Evolutionary conservation across 2,797 vertebrate species (phyloP).

Genomic region (Hoplostethus atlanticus): DNA sequence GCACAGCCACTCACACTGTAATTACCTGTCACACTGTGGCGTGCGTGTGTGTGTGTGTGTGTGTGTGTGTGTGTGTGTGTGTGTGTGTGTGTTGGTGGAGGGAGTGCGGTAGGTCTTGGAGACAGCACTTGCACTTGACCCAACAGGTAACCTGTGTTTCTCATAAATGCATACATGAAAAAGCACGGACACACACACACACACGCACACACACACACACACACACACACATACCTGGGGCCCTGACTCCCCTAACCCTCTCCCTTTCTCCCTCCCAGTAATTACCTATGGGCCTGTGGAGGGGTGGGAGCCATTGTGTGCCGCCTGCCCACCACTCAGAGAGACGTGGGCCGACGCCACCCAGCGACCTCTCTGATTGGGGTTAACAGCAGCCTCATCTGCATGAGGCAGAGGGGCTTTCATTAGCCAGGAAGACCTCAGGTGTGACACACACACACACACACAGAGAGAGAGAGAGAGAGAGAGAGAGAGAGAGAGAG

Average conservation of each 20-base stretch:
- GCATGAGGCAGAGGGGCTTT: conserved; percentile 78
- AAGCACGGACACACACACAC: conserved; percentile 11
- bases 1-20: conserved; percentile 51
- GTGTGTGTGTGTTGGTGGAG: conserved; percentile 33
- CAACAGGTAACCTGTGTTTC: conserved; percentile 55
- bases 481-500: too few relatives aligned
- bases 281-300: conserved; percentile 72
- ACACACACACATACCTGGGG: conserved; percentile 46
- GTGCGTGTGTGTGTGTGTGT: conserved; percentile 19
- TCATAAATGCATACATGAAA: conserved; percentile 37
- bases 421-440: conserved; percentile 72
- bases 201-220: conserved; percentile 29
- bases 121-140: conserved; percentile 65
- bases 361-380: conserved; percentile 82
- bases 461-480: neutral
- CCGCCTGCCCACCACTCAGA: conserved; percentile 47
- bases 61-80: conserved; percentile 24
- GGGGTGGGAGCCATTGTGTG: conserved; percentile 61
- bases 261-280: conserved; percentile 59
- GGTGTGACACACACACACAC: conserved; percentile 52
- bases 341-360: conserved; percentile 71
- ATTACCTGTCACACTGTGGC: conserved; percentile 65
- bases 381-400: conserved; percentile 85
- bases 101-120: conserved; percentile 37
- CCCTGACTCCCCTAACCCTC: conserved; percentile 48